These are phyloP conservation scores for Brachylomia viminalis DNA, from an alignment of 2,888 invertebrate species.

Conservation along the genomic window DNA sequence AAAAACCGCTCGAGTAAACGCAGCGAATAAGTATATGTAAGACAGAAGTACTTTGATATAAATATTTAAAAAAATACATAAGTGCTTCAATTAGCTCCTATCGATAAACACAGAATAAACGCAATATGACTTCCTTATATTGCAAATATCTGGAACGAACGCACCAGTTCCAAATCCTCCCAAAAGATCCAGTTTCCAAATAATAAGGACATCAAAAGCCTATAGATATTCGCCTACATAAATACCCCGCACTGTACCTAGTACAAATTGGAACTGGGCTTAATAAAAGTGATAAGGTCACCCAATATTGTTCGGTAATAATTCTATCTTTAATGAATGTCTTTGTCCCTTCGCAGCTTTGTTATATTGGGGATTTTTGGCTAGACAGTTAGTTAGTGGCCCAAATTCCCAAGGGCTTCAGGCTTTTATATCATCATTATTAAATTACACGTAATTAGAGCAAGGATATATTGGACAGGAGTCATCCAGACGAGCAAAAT, in stretches of 20 bases:
- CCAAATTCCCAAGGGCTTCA: constrained; percentile 40
- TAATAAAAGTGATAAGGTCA: constrained; percentile 55
- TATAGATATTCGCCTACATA: constrained; percentile 25
- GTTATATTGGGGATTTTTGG: constrained; percentile 33
- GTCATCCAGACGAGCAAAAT: constrained; percentile 76
- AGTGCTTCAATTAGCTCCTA: constrained; percentile 4
- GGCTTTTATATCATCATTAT: constrained; percentile 44
- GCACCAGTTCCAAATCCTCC: constrained; percentile 1
- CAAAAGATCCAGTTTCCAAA: constrained; percentile 10
- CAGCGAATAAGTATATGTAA: neutral
- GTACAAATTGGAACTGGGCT: constrained; percentile 48
- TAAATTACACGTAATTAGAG: constrained; percentile 63
- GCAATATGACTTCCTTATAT: neutral
- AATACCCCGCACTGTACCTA: constrained; percentile 22
- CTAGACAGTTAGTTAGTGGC: constrained; percentile 46
- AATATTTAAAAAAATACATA: neutral
- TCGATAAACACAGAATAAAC: neutral
- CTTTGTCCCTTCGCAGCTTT: constrained; percentile 43
- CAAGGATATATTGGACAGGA: constrained; percentile 65
- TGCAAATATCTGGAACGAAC: neutral
- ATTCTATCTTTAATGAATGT: constrained; percentile 39
- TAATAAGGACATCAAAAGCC: constrained; percentile 23
- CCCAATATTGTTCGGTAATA: constrained; percentile 43
- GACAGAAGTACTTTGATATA: neutral
- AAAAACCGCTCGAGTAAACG: neutral